Evolutionary conservation across 2,888 invertebrate genomes (phyloP).

Genomic region (Cerceris ruficornis): DNA sequence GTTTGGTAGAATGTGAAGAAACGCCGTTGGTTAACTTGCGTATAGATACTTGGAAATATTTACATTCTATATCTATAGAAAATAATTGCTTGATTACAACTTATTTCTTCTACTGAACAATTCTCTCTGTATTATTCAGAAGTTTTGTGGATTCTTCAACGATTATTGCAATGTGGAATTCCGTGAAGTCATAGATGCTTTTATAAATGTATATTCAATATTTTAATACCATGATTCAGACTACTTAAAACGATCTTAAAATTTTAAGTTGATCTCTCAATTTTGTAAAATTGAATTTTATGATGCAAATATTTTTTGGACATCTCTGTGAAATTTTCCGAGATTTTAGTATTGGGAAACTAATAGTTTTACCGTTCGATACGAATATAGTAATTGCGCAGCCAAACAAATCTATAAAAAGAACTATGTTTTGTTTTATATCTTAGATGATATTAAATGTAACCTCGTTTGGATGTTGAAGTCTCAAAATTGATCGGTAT

Average conservation of each 20-base stretch:
- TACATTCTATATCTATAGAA: neutral
- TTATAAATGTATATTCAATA: no score
- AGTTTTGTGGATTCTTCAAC: neutral
- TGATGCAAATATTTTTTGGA: no score
- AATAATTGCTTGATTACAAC: neutral
- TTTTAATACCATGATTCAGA: no score
- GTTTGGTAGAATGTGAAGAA: constrained; percentile 38
- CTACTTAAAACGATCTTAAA: no score
- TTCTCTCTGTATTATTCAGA: neutral
- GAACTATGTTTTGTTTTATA: constrained; percentile 32
- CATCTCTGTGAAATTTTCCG: no score
- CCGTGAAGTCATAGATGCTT: neutral
- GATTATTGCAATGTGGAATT: no score
- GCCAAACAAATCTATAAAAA: neutral
- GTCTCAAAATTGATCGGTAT: constrained; percentile 51
- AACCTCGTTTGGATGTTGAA: constrained; percentile 41
- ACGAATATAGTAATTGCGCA: neutral
- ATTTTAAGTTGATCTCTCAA: no score
- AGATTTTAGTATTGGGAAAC: no score
- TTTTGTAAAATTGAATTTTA: no score
- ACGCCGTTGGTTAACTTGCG: constrained; percentile 38
- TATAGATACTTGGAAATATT: constrained; percentile 32
- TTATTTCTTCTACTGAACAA: neutral
- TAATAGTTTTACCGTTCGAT: neutral
- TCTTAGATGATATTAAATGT: constrained; percentile 15